These are phyloP conservation scores for Emmelina monodactyla DNA, from an alignment of 2,888 invertebrate genomes.

Conservation along the genomic window DNA sequence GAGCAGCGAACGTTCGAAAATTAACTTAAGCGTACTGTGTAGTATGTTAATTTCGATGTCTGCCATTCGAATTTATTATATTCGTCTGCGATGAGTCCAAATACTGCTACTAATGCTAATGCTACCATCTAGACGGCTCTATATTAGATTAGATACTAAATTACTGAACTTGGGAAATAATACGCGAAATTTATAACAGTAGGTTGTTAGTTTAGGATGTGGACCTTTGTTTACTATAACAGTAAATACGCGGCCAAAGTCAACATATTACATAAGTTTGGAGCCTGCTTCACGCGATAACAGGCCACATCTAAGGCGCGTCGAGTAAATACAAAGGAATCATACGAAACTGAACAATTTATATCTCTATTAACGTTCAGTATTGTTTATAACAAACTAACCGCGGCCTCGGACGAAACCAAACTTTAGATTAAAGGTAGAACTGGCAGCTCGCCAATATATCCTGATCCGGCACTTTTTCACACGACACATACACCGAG, in stretches of 20 bases:
- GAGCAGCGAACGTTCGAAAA: too few relatives aligned
- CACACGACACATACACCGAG: background rate
- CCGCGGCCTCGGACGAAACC: slow-evolving; percentile 50
- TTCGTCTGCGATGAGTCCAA: slow-evolving; percentile 33
- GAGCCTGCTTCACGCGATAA: slow-evolving; percentile 37
- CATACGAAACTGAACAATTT: slow-evolving; percentile 56
- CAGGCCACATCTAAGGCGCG: slow-evolving; percentile 31
- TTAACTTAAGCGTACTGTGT: background rate
- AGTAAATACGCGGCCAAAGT: slow-evolving; percentile 24
- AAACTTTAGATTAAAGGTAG: slow-evolving; percentile 62
- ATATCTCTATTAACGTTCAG: slow-evolving; percentile 61
- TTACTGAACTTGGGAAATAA: slow-evolving; percentile 17
- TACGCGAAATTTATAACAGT: slow-evolving; percentile 15
- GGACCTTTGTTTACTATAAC: slow-evolving; percentile 23
- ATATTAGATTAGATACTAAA: slow-evolving; percentile 25
- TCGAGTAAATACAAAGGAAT: slow-evolving; percentile 53
- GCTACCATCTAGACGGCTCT: slow-evolving; percentile 31
- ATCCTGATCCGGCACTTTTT: slow-evolving; percentile 22
- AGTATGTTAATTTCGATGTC: slow-evolving; percentile 49
- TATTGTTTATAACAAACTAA: slow-evolving; percentile 56
- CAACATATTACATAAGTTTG: slow-evolving; percentile 22
- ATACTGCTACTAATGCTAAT: slow-evolving; percentile 30
- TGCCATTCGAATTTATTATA: slow-evolving; percentile 40
- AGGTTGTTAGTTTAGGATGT: slow-evolving; percentile 32
- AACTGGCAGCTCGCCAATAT: slow-evolving; percentile 31